These are phyloP conservation scores for Anthrax anthrax DNA, from an alignment of 2,888 invertebrate genomes.

Conservation along the genomic window DNA sequence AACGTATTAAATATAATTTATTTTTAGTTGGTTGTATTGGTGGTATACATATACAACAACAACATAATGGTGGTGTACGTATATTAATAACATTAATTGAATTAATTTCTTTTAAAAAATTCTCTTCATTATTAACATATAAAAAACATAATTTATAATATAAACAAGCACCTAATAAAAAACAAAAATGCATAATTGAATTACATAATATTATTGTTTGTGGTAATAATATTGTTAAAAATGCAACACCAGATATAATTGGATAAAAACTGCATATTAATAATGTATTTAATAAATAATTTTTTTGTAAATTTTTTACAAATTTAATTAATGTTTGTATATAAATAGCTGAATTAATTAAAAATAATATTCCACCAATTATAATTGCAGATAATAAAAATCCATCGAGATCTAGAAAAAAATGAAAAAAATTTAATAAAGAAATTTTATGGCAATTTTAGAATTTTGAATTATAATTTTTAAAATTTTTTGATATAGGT, in stretches of 20 bases:
- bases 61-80: slow-evolving; percentile 27
- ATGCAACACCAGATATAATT: slow-evolving; percentile 24
- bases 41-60: slow-evolving; percentile 24
- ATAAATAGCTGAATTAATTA: slow-evolving; percentile 26
- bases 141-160: slow-evolving; percentile 29
- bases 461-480: too few relatives aligned
- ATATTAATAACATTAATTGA: slow-evolving; percentile 22
- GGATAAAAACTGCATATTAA: slow-evolving; percentile 27
- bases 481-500: too few relatives aligned
- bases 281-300: slow-evolving; percentile 18
- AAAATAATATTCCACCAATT: slow-evolving; percentile 20
- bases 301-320: slow-evolving; percentile 17
- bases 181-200: slow-evolving; percentile 30
- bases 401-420: slow-evolving; percentile 23
- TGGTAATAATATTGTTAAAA: slow-evolving; percentile 26
- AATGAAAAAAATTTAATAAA: neutral
- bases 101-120: slow-evolving; percentile 31
- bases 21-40: slow-evolving; percentile 21
- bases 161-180: slow-evolving; percentile 24
- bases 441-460: too few relatives aligned
- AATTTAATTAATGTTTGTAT: slow-evolving; percentile 21
- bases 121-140: slow-evolving; percentile 26
- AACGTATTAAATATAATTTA: slow-evolving; percentile 23
- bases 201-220: slow-evolving; percentile 27
- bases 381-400: slow-evolving; percentile 26